phyloP scores from a whole-genome alignment of 2,113 vertebrate species.

The Odobenus rosmarus region DNA sequence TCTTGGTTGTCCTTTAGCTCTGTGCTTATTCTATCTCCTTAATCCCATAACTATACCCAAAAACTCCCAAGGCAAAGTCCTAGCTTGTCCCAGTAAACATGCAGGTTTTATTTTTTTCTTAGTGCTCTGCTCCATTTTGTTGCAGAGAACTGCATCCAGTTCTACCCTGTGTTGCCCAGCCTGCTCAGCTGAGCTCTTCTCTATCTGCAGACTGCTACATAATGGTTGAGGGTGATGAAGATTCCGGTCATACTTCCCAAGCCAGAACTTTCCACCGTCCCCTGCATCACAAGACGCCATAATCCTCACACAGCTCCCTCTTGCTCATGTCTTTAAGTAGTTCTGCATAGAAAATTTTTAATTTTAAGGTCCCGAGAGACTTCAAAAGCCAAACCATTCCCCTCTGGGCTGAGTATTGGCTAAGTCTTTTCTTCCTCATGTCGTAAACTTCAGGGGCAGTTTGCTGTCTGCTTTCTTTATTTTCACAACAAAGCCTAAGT shows the following conservation, averaged over 20 bases:
- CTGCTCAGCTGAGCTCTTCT: neutral
- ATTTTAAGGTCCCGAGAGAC: neutral
- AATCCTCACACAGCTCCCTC: neutral
- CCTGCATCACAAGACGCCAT: neutral
- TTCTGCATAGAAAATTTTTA: neutral
- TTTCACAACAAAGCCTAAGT: conserved; percentile 44
- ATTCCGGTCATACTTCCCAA: neutral
- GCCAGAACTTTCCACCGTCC: neutral
- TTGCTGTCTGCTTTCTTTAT: neutral
- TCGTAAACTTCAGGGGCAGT: neutral
- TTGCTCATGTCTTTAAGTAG: neutral
- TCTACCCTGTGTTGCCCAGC: neutral
- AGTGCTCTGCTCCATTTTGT: neutral
- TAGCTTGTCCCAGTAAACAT: neutral
- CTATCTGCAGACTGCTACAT: neutral
- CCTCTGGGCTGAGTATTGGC: neutral
- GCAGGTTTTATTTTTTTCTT: neutral
- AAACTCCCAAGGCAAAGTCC: neutral
- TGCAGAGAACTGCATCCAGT: neutral
- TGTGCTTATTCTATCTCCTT: neutral
- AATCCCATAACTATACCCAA: neutral
- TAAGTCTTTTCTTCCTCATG: neutral
- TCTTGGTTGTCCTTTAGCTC: neutral
- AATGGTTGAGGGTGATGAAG: neutral
- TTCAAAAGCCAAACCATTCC: neutral